Evolutionary conservation across 2,113 vertebrate genomes (phyloP).

Genomic region (Sula dactylatra): DNA sequence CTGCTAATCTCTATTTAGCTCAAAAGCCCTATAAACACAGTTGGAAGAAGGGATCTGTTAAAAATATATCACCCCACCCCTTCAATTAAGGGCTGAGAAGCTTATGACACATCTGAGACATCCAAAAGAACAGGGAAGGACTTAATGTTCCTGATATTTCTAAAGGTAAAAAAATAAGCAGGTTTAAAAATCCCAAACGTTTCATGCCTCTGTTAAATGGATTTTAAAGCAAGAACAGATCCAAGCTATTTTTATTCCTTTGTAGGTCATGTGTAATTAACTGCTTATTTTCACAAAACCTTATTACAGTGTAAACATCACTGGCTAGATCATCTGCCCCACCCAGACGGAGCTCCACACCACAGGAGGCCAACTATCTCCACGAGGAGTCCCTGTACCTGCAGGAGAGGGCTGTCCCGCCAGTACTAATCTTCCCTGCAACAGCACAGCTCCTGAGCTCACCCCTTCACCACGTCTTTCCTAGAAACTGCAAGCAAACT

Average conservation of each 20-base stretch:
- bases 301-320: constrained; percentile 43
- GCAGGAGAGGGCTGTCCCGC: not conserved
- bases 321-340: not conserved
- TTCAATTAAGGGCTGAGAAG: constrained; percentile 62
- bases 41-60: constrained; percentile 61
- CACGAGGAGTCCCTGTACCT: not conserved
- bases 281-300: constrained; percentile 55
- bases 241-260: constrained; percentile 19
- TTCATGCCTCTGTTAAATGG: constrained; percentile 8
- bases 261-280: constrained; percentile 55
- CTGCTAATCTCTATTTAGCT: constrained; percentile 42
- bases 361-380: constrained; percentile 10
- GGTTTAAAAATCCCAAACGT: not conserved
- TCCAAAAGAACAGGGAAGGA: constrained; percentile 47
- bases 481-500: not conserved
- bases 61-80: constrained; percentile 65
- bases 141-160: constrained; percentile 48
- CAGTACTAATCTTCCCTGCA: not conserved
- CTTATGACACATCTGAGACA: constrained; percentile 61
- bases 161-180: not conserved
- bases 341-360: not conserved
- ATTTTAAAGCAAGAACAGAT: constrained; percentile 11
- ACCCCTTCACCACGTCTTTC: accelerated
- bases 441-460: not conserved
- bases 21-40: constrained; percentile 60